Conservation (phyloP, 2,113 vertebrate genomes). For the Petaurus breviceps region DNA sequence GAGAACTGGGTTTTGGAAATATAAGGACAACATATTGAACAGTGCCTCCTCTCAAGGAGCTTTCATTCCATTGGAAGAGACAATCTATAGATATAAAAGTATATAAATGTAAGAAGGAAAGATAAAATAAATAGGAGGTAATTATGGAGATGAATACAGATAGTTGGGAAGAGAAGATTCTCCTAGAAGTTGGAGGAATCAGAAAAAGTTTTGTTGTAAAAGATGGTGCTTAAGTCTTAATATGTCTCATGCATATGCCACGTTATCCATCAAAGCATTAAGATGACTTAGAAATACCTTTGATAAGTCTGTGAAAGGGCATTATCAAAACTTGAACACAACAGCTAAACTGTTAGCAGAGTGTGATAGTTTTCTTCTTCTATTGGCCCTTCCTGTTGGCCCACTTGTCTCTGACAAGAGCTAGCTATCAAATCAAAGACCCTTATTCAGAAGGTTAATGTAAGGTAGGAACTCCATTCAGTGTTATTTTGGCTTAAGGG, state of each 20-base stretch:
- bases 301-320: conserved; percentile 64
- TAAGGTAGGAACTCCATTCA: conserved; percentile 84
- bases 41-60: background rate
- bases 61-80: background rate
- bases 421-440: conserved; percentile 82
- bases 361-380: conserved; percentile 61
- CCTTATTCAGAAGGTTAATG: conserved; percentile 85
- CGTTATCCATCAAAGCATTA: conserved; percentile 3
- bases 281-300: conserved; percentile 55
- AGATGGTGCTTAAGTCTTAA: conserved; percentile 42
- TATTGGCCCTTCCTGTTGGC: conserved; percentile 71
- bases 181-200: conserved; percentile 1
- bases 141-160: background rate
- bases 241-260: background rate
- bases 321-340: conserved; percentile 51
- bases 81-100: background rate
- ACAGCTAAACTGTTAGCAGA: conserved; percentile 61
- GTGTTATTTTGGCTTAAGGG: conserved; percentile 88
- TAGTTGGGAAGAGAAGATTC: conserved; percentile 28
- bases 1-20: background rate
- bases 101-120: conserved; percentile 19
- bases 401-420: conserved; percentile 79
- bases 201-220: background rate
- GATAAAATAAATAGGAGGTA: conserved; percentile 4
- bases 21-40: background rate